A percentile compares a stretch with the other conserved stretches of the same genome.
These are phyloP conservation scores for Contarinia nasturtii DNA, from an alignment of 1,140 invertebrate genomes.

Conservation along the genomic window DNA sequence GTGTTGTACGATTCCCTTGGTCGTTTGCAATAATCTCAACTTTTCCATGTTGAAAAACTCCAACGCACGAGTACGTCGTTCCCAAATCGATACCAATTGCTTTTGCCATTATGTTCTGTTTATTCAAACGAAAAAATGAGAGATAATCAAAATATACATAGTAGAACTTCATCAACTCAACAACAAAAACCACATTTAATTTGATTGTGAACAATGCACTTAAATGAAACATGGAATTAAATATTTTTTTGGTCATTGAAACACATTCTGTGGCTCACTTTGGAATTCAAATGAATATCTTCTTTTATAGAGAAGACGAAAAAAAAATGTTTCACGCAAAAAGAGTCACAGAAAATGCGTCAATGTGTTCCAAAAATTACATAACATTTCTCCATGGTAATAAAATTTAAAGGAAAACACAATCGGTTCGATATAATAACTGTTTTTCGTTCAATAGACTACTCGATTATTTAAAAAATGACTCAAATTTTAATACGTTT, in stretches of 20 bases:
- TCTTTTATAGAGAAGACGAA: no score
- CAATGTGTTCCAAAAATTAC: no score
- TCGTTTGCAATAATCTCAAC: conserved; percentile 90
- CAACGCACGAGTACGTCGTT: conserved; percentile 64
- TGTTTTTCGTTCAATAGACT: no score
- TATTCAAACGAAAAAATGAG: neutral
- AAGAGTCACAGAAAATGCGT: no score
- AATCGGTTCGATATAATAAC: no score
- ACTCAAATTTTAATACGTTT: no score
- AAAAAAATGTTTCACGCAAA: no score
- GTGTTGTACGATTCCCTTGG: conserved; percentile 82
- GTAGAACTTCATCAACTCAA: neutral
- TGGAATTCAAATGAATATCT: neutral
- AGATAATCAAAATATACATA: neutral
- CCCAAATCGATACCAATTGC: conserved; percentile 63
- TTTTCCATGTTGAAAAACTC: conserved; percentile 67
- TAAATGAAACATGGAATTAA: neutral
- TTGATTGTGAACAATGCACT: neutral
- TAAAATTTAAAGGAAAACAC: no score
- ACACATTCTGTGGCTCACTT: neutral
- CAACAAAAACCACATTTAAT: neutral
- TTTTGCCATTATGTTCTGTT: conserved; percentile 18
- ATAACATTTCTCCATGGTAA: no score
- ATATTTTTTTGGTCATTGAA: neutral
- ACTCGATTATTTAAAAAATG: no score